A percentile compares a stretch with the other conserved stretches of the same genome.
These are phyloP conservation scores for Cataglyphis albicans DNA, from an alignment of 2,888 invertebrate genomes.

Conservation along the genomic window DNA sequence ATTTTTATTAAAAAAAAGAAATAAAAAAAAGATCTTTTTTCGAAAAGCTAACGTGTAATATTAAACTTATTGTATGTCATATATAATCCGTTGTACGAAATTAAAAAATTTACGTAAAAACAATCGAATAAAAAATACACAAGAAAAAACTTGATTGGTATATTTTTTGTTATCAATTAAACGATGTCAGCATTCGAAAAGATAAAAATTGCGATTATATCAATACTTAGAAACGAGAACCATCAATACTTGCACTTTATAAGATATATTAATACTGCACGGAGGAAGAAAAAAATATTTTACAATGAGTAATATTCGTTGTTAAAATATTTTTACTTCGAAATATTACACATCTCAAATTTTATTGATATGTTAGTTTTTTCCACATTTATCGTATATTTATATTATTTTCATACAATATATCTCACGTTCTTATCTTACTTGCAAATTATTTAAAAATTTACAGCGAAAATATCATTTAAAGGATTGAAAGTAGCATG, in stretches of 20 bases:
- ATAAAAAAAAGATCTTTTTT: neutral
- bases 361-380: neutral
- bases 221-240: neutral
- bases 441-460: neutral
- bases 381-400: neutral
- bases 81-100: neutral
- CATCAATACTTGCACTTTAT: neutral
- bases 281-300: neutral
- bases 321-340: neutral
- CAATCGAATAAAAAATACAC: neutral
- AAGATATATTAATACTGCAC: neutral
- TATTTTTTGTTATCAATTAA: constrained; percentile 18
- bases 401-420: neutral
- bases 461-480: neutral
- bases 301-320: neutral
- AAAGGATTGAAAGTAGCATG: neutral
- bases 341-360: neutral
- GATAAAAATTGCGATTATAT: constrained; percentile 42
- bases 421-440: neutral
- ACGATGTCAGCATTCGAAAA: neutral
- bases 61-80: neutral
- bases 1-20: constrained; percentile 9
- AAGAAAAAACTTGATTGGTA: neutral
- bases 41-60: neutral
- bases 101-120: neutral